These are phyloP conservation scores for Caenorhabditis sinica DNA, from an alignment of 2,888 invertebrate species.

Conservation along the genomic window DNA sequence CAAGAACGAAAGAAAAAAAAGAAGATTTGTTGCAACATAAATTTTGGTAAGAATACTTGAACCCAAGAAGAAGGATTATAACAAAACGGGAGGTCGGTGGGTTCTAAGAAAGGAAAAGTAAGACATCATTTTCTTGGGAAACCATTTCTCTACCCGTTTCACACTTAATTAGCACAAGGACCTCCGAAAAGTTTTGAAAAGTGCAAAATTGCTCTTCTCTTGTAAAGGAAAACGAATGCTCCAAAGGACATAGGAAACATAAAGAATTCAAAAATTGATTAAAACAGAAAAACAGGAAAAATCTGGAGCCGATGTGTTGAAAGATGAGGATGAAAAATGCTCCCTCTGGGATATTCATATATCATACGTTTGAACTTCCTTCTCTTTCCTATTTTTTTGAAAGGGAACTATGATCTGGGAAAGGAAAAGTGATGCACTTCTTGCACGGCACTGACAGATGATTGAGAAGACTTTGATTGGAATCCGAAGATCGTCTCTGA, in stretches of 20 bases:
- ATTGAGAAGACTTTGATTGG: not conserved
- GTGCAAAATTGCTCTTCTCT: not conserved
- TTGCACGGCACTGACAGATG: not conserved
- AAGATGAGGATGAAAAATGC: conserved; percentile 22
- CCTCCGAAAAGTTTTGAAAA: not conserved
- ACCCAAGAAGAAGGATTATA: conserved; percentile 19
- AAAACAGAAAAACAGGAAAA: not conserved
- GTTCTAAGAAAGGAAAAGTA: not conserved
- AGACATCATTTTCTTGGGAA: conserved; percentile 29
- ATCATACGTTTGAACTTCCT: conserved; percentile 25
- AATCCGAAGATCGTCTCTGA: not conserved
- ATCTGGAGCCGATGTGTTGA: conserved; percentile 29
- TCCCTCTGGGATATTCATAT: conserved; percentile 26
- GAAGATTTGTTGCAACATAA: not conserved
- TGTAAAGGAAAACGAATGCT: not conserved
- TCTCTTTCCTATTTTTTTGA: conserved; percentile 1
- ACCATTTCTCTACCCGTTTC: not conserved
- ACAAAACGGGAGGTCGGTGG: not conserved
- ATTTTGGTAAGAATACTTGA: not conserved
- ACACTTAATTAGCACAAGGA: conserved; percentile 37
- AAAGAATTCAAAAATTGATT: conserved; percentile 12
- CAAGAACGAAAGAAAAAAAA: conserved; percentile 5
- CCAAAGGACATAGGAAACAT: not conserved
- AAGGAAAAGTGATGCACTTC: conserved; percentile 18
- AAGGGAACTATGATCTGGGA: conserved; percentile 22